Base-by-base conservation (phyloP, 2,113 vertebrate species). In the Spilogale gracilis region DNA sequence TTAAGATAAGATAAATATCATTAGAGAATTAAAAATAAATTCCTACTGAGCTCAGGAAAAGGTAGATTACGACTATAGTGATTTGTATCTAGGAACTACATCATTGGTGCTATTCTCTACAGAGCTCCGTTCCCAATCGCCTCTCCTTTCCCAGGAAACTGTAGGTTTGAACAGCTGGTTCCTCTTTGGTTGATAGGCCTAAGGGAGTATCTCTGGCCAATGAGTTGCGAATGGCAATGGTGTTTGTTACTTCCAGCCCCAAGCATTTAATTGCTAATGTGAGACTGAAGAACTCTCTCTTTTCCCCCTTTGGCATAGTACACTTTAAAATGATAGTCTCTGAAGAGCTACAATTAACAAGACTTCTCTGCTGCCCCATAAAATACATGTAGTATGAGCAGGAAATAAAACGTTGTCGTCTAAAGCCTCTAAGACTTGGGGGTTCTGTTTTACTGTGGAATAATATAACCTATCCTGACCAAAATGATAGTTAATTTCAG, bases 261-360 rank as follows among this genome's bases (percentile, higher is more conserved):
- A 1, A n/a, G n/a, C 65, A 93, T 78, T 83, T 90, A 78, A 93
- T 52, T 76, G 48, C 67, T 45, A 60, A 94, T n/a, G 11, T 43
- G 27, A 92, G 27, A 65, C 17, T 43, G 25, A 23, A 86, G 76
- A 74, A 38, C 60, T 81, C 86, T 80, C 48, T 48, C 52, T 54
- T 45, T 60, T 25, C 9, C 27, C 56, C 56, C 45, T 86, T 43
- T 73, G 43, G 30, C 30, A 60, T 21, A 52, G 6, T 60, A 93
- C 80, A 79, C 45, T 89, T 82, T 92, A 61, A 91, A 91, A 94
- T 43, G 43, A 21, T 25, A 65, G 30, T 80, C 38, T 92, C 69
- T 16, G 27, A 95, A 96, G 21, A 91, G 18, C 69, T 95, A 83
- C 7, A 80, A 87, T 90, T 78, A 93, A 65, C 23, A 73, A 43